Base-by-base conservation (phyloP, 2,797 vertebrate genomes). In the Avahi laniger region DNA sequence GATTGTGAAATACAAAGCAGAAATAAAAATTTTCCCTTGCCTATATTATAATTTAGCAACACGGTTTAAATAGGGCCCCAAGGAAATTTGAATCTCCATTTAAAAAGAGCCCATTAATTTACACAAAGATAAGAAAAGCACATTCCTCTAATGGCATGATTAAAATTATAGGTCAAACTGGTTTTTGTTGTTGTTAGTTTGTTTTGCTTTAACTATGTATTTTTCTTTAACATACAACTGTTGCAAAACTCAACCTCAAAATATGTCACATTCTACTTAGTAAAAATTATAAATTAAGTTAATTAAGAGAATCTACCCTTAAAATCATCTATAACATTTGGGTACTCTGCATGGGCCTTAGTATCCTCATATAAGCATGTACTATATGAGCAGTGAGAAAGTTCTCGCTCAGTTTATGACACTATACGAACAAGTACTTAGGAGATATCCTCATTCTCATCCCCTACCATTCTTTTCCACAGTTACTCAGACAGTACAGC, bases 211-310 rank as follows among this genome's bases (percentile, higher is more conserved):
- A 93, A 59, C 33, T 73, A 5, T 61, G 30, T 59, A 48, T 94
- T 93, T 85, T 94, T 50, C 50, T 78, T 86, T 78, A 91, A 70
- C 24, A 69, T 92, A 30, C 5, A 92, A 43, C 18, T 69, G 46
- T 65, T 89, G 28, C 22, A 85, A 50, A 94, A 80, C 46, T 94
- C 28, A 92, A 78, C 3, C 14, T 90, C n/a, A 96, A 92, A 72
- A 33, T 50, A 70, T 63, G 12, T 59, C 13, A 46, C 9, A 83
- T 28, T 93, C 30, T 81, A 91, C 41, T 87, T 72, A 84, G 54
- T 79, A 90, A 95, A 87, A 72, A 30, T 48, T 88, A 79, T 35
- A 91, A 48, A 82, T 70, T 80, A 75, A 72, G 24, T 73, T 65
- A 69, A 61, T 41, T 11, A 15, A 90, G 46, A 88, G 9, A 92